Conservation (phyloP, 2,113 vertebrate species). For the Azemiops feae region DNA sequence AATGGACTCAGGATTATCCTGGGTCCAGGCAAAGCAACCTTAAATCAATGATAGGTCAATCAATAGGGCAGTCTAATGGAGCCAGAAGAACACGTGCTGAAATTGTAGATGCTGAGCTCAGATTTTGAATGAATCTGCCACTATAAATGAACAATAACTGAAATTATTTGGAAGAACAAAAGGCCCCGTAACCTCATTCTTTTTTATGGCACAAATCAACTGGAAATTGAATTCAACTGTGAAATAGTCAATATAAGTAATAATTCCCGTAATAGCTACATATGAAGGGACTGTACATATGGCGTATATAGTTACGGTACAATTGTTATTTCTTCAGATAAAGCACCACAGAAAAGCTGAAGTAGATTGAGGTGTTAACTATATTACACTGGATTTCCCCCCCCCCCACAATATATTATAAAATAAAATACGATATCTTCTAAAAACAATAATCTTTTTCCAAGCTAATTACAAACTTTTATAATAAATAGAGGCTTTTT, state of each 20-base stretch:
- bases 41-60: constrained; percentile 47
- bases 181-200: constrained; percentile 16
- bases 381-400: not conserved
- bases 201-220: constrained; percentile 20
- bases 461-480: not conserved
- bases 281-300: constrained; percentile 14
- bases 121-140: constrained; percentile 22
- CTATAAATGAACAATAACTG: constrained; percentile 25
- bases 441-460: not conserved
- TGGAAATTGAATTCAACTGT: constrained; percentile 22
- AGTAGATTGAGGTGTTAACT: constrained; percentile 23
- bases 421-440: not conserved
- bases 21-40: constrained; percentile 24
- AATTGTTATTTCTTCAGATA: not conserved
- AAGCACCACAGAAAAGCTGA: not conserved
- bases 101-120: constrained; percentile 34
- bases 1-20: constrained; percentile 10
- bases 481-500: not conserved
- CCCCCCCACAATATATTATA: not conserved
- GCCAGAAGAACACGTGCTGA: constrained; percentile 5
- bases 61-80: constrained; percentile 39
- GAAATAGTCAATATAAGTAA: constrained; percentile 46
- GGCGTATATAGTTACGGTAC: not conserved
- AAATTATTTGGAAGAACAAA: constrained; percentile 32
- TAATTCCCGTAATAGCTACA: constrained; percentile 22